These are phyloP conservation scores for Limnothrissa miodon DNA, from an alignment of 2,113 vertebrate genomes.

Conservation along the genomic window DNA sequence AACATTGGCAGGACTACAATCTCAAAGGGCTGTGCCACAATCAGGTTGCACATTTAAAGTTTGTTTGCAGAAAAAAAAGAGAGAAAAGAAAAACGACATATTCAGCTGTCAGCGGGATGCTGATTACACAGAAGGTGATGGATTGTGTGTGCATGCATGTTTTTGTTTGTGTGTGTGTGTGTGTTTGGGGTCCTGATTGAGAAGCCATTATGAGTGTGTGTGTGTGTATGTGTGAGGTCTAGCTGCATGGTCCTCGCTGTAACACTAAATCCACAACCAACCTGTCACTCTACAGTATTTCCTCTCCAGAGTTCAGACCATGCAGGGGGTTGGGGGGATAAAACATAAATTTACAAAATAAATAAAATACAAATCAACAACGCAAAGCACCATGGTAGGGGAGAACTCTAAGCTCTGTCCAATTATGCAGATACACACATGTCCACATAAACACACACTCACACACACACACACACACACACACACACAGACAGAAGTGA, in stretches of 20 bases:
- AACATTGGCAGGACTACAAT: constrained; percentile 25
- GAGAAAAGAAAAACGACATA: background rate
- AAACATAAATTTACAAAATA: background rate
- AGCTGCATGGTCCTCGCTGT: background rate
- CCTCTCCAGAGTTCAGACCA: background rate
- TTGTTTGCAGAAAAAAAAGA: background rate
- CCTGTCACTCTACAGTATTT: background rate
- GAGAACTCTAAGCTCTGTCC: background rate
- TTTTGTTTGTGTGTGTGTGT: background rate
- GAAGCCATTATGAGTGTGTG: background rate
- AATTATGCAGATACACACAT: background rate
- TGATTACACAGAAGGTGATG: background rate
- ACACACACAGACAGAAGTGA: constrained; percentile 45
- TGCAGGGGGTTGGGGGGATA: background rate
- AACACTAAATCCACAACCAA: background rate
- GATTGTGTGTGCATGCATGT: no score
- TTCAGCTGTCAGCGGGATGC: background rate
- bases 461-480: constrained; percentile 39
- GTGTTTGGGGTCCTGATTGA: background rate
- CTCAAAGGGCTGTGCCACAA: constrained; percentile 51
- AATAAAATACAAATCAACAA: background rate
- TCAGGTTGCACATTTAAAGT: constrained; percentile 11
- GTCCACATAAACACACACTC: constrained; percentile 6
- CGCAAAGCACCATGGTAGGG: background rate
- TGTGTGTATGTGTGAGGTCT: background rate